Base-by-base conservation (phyloP, 2,888 invertebrate genomes). In the Diloba caeruleocephala region DNA sequence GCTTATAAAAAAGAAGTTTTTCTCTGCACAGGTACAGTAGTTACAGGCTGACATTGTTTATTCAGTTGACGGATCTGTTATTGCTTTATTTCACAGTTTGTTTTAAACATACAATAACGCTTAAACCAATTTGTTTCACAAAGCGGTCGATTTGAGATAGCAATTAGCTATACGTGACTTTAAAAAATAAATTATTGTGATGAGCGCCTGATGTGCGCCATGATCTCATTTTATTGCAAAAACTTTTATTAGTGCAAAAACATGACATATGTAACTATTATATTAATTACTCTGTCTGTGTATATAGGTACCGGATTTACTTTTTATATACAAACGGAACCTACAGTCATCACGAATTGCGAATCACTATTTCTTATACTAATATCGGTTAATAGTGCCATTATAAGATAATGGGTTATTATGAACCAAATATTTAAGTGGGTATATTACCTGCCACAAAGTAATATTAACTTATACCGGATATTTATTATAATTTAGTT, bases 241-340 rank as follows among this genome's bases (percentile, higher is more conserved):
- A 88, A 84, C 60, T 67, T 82, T 84, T 79, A 87, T 84, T 84
- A 81, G 59, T 71, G 74, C 81, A 90, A 89, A 89, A 89, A 89
- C 71, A 53, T 66, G 66, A 70, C 65, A 76, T 21, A 43, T 58
- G 17, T 43, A 42, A 60, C 50, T 48, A 66, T 62, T 69, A 67
- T 66, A 78, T 81, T 85, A 79, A 82, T 80, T 80, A 77, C 72
- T 72, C 61, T 77, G 76, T 81, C 70, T 77, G 31, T 44, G 79
- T 87, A n/a, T n/a, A n/a, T n/a, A n/a, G n/a, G n/a, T n/a, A 77
- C 89, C 89, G 89, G 89, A 89, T 79, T 80, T 74, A 38, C 58
- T 85, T 88, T 89, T 89, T 85, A 74, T 69, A 21, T 12, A 43
- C 45, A 68, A 78, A 65, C 76, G 73, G 76, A 81, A 76, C 75